Evolutionary conservation across 2,113 vertebrate genomes (phyloP).

Genomic region (Spea bombifrons): DNA sequence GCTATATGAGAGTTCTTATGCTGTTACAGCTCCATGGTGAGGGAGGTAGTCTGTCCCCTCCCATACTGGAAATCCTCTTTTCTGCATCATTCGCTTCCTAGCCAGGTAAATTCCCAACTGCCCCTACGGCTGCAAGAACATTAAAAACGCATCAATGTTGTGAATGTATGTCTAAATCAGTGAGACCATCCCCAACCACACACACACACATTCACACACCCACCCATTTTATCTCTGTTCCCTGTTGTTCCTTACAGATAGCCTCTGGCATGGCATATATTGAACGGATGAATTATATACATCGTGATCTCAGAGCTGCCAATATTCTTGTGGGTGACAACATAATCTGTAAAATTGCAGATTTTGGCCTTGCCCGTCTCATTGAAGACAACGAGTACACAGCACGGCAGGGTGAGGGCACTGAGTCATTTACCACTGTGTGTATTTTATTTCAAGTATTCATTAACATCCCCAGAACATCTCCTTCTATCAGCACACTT

Average conservation of each 20-base stretch:
- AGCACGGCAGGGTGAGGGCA: conserved; percentile 80
- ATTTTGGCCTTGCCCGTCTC: conserved; percentile 93
- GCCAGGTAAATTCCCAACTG: not conserved
- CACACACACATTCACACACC: not conserved
- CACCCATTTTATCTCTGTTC: not conserved
- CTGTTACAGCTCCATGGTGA: no score
- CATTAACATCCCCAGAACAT: not conserved
- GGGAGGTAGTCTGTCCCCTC: no score
- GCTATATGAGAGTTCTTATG: no score
- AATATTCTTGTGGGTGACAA: conserved; percentile 95
- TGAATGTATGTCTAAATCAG: not conserved
- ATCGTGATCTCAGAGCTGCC: conserved; percentile 90
- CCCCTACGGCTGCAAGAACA: not conserved
- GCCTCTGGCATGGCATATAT: conserved; percentile 95
- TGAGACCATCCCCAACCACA: not conserved
- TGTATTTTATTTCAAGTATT: not conserved
- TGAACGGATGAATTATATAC: conserved; percentile 97
- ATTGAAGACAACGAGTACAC: conserved; percentile 97
- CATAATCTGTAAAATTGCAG: conserved; percentile 93
- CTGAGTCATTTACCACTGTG: not conserved
- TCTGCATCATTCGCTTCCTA: no score
- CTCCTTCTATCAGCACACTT: not conserved
- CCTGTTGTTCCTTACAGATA: conserved; percentile 64
- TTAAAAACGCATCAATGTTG: not conserved
- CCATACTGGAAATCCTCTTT: no score